Base-by-base conservation (phyloP, 2,797 vertebrate species). In the Leucoraja ocellata region DNA sequence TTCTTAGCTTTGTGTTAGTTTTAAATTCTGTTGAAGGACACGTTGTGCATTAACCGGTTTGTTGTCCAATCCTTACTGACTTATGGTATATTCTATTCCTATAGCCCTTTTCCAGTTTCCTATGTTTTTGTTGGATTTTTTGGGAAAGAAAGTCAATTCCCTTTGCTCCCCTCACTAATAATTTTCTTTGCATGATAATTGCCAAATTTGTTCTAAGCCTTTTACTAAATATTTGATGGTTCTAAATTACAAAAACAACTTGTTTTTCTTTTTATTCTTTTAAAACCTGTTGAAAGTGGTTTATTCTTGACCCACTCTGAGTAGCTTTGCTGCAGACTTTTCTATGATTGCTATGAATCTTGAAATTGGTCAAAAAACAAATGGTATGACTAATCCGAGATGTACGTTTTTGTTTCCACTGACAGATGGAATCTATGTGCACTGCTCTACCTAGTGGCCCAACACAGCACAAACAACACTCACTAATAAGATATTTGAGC, bases 371-470 rank as follows among this genome's bases (percentile, higher is more conserved):
- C 68, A 92, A 14, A 13, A 3, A 74, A 13, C 39, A 21, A 54
- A 13, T 54, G 21, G 21, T 46, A 91, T 7, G 39, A 76, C 73
- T 76, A 71, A 92, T 25, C 65, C 11, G 4, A 91, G 32, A 68
- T 9, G 0, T 61, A 14, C 5, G 36, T 25, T 73, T 91, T 71
- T 91, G 68, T 10, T 65, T 2, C 9, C 21, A 54, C 13, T 25
- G 54, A 5, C 25, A 63, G 54, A 84, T n/a, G 25, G 18, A 28
- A 71, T 91, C 68, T 91, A 39, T 54, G 71, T 76, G 39, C 14
- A 39, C 36, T 92, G 90, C 90, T 54, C 90, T 92, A 92, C 16
- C 90, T 92, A 92, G 90, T 92, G 90, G 90, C 58, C 46, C 71
- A 76, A 23, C 39, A 1, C 25, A 92, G 90, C 25, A 92, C 46